Percentiles rank a stretch among this genome's conserved stretches.
phyloP scores from a whole-genome alignment of 2,888 invertebrate species.

The Cephus nigrinus region DNA sequence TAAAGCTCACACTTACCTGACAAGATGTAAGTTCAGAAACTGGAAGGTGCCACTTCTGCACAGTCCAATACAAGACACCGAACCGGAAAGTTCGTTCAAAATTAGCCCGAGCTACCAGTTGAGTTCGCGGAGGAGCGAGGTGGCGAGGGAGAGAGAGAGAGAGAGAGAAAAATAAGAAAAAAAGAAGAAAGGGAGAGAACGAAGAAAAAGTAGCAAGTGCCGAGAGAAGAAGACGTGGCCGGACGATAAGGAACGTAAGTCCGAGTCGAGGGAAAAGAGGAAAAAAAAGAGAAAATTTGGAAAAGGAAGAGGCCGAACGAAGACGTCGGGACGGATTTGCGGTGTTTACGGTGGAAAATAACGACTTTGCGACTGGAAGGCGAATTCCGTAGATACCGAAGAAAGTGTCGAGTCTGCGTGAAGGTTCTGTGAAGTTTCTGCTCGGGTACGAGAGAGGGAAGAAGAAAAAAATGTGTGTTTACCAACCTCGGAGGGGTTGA shows the following conservation, averaged over 20 bases:
- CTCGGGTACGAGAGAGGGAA: neutral
- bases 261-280: neutral
- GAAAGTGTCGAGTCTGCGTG: neutral
- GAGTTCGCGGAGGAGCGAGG: constrained; percentile 3
- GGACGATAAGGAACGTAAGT: neutral
- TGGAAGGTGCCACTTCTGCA: constrained; percentile 64
- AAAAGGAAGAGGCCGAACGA: neutral
- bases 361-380: neutral
- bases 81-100: constrained; percentile 61
- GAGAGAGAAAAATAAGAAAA: constrained; percentile 21
- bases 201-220: neutral
- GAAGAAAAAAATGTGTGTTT: neutral
- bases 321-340: neutral
- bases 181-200: constrained; percentile 11
- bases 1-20: constrained; percentile 65
- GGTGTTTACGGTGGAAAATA: neutral
- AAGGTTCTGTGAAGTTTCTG: neutral
- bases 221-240: neutral
- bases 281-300: neutral
- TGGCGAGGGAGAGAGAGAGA: constrained; percentile 21
- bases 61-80: constrained; percentile 66
- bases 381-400: neutral
- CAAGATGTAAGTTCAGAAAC: constrained; percentile 65
- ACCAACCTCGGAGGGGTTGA: neutral
- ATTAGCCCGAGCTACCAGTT: constrained; percentile 21